phyloP scores from a whole-genome alignment of 2,888 invertebrate species.

The Caenorhabditis sulstoni region DNA sequence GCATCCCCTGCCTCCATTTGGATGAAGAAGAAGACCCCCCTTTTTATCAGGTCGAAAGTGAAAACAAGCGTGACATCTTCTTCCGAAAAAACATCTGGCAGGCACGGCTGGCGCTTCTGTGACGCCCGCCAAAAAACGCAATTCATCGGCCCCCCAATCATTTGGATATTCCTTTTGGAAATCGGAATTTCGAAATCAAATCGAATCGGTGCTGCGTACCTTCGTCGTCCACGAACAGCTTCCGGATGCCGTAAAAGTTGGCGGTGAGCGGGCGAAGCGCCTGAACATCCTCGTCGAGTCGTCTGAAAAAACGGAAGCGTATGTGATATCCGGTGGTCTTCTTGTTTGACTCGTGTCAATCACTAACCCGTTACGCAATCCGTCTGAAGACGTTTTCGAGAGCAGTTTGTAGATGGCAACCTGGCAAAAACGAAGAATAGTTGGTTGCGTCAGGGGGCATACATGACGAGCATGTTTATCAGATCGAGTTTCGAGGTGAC shows the following conservation, averaged over 20 bases:
- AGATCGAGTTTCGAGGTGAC: constrained; percentile 9
- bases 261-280: constrained; percentile 47
- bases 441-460: constrained; percentile 33
- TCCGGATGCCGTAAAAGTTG: constrained; percentile 57
- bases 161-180: constrained; percentile 4
- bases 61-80: constrained; percentile 42
- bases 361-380: constrained; percentile 55
- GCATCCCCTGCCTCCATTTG: constrained; percentile 31
- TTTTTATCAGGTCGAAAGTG: constrained; percentile 50
- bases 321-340: not conserved
- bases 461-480: constrained; percentile 5
- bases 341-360: constrained; percentile 50
- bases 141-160: constrained; percentile 4
- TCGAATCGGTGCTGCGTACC: constrained; percentile 14
- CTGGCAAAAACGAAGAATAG: constrained; percentile 27
- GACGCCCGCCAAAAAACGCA: constrained; percentile 3
- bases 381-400: constrained; percentile 37
- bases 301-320: constrained; percentile 39
- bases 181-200: constrained; percentile 1
- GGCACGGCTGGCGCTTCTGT: not conserved
- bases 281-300: constrained; percentile 52
- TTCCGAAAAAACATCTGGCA: constrained; percentile 23
- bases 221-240: constrained; percentile 63
- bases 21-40: not conserved
- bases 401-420: constrained; percentile 59